Base-by-base conservation (phyloP, 23 tunicate species). In the Halocynthia aurantium region DNA sequence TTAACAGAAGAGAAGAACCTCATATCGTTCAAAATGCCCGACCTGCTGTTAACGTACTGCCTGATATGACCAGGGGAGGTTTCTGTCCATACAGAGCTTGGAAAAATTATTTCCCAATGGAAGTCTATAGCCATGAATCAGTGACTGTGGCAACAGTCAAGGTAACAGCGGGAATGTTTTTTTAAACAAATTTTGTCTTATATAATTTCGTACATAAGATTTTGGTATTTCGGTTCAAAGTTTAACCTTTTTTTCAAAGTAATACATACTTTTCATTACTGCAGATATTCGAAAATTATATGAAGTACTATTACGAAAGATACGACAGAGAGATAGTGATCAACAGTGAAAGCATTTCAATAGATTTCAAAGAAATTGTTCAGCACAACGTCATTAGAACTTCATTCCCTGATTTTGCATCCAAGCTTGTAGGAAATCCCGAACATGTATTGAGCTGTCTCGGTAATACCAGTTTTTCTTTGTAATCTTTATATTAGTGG, bases 61-160 rank as follows among this genome's bases (percentile, higher is more conserved):
- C 90, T 6, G 81, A 78, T 13, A 52, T 69, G 10, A 52, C 58
- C 52, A 7, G 68, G 51, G 79, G 65, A 13, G 53, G 82, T 7
- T 73, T 79, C 40, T 86, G 92, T 78, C 98, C 98, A 15, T 92
- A 86, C 73, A 78, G 78, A 65, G 88, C 98, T 22, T 92, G 98
- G 98, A 84, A 68, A 12, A 77, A 82, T 78, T 92, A 92, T 75
- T 92, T 92, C 76, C 98, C 98, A 13, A 62, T 79, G 40, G 98
- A 92, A 67, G 98, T 86, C 10, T 92, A 86, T 57, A n/a, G 55
- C 10, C 70, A 71, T 7, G 76, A 22, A 12, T 86, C 92, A 21
- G 66, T 75, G 11, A 92, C 88, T 15, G 98, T 78, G 13, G 53
- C 79, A 50, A 82, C 53, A 55, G 77, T 86, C 31, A 78, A 92